Evolutionary conservation across 1,140 invertebrate species (phyloP).

Genomic region (Brachionus koreanus): DNA sequence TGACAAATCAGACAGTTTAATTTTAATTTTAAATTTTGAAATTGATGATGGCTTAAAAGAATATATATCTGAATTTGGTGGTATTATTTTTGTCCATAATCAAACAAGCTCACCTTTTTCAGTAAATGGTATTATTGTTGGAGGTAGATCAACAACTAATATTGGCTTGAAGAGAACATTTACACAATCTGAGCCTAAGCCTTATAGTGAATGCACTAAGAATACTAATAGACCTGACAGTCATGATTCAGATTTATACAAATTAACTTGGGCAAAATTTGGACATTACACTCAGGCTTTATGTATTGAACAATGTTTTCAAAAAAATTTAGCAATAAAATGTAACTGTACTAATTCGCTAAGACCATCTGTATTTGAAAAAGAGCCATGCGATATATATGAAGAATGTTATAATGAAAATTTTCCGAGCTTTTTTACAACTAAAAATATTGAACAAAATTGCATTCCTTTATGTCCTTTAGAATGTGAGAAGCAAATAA

Average conservation of each 20-base stretch:
- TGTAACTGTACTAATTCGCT: neutral
- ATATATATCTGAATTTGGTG: neutral
- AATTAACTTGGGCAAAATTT: neutral
- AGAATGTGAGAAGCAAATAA: neutral
- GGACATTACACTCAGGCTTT: neutral
- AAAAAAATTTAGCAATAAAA: neutral
- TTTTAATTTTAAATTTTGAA: neutral
- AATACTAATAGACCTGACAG: neutral
- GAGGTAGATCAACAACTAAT: neutral
- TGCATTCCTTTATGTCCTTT: neutral
- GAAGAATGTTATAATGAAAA: neutral
- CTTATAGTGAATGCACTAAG: constrained; percentile 1
- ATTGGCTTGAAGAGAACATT: neutral
- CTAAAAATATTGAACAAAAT: neutral
- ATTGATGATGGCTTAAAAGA: neutral
- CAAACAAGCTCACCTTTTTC: neutral
- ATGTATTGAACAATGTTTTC: neutral
- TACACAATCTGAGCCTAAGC: neutral
- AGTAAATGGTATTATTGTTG: neutral
- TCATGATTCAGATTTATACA: neutral
- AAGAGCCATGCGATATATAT: neutral
- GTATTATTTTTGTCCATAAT: neutral
- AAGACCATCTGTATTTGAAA: neutral
- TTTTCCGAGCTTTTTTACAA: neutral
- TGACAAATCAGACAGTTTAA: neutral